These are phyloP conservation scores for Myripristis murdjan DNA, from an alignment of 2,797 vertebrate species.

Conservation along the genomic window DNA sequence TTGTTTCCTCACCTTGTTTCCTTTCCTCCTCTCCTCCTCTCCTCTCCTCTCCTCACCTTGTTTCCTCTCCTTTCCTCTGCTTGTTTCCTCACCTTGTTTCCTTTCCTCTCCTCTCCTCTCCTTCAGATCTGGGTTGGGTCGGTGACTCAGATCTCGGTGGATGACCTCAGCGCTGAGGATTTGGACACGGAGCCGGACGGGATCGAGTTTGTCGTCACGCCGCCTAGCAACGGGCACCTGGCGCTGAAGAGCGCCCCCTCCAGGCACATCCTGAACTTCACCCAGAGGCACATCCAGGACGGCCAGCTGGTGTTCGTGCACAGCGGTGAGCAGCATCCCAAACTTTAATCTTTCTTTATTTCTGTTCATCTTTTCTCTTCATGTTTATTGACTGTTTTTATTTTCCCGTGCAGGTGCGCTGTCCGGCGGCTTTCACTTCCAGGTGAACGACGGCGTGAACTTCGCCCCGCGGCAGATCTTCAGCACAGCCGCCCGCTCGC, in stretches of 20 bases:
- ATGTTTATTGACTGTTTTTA: not conserved
- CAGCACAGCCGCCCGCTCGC: conserved; percentile 85
- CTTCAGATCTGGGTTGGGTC: conserved; percentile 90
- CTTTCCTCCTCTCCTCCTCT: not conserved
- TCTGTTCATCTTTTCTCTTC: too few species aligned
- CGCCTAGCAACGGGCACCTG: conserved; percentile 91
- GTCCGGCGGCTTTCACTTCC: conserved; percentile 93
- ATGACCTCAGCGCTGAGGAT: conserved; percentile 89
- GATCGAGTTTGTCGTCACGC: conserved; percentile 88
- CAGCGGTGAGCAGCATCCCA: conserved; percentile 88
- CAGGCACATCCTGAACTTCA: conserved; percentile 91
- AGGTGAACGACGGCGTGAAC: conserved; percentile 93
- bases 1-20: not conserved
- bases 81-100: not conserved
- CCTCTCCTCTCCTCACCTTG: not conserved
- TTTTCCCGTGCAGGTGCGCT: conserved; percentile 80
- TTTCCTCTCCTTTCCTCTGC: too few species aligned
- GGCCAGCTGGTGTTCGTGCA: conserved; percentile 91
- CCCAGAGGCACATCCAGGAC: conserved; percentile 87
- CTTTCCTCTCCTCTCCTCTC: not conserved
- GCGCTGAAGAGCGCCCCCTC: conserved; percentile 87
- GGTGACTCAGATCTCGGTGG: conserved; percentile 87
- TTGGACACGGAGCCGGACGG: conserved; percentile 85
- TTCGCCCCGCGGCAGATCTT: conserved; percentile 91
- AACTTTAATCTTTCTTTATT: too few species aligned